These are phyloP conservation scores for Callyntrura guangdongensis DNA, from an alignment of 2,888 invertebrate species.

Conservation along the genomic window DNA sequence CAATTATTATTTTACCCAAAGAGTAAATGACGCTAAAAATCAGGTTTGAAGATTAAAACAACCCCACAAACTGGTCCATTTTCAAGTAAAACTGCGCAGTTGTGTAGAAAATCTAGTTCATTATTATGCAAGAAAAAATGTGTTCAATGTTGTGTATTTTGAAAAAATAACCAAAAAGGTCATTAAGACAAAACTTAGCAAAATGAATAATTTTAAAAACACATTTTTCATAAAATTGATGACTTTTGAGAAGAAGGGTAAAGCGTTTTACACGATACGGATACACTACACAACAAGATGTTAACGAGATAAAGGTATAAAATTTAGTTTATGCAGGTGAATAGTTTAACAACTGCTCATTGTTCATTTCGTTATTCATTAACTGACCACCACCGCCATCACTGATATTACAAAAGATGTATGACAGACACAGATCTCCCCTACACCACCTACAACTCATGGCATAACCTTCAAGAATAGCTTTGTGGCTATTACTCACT, in stretches of 20 bases:
- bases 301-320: not conserved
- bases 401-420: not conserved
- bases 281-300: too few species aligned
- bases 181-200: not conserved
- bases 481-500: too few species aligned
- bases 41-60: not conserved
- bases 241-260: constrained; percentile 45
- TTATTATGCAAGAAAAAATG: constrained; percentile 45
- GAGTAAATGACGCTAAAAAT: not conserved
- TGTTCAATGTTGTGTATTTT: constrained; percentile 26
- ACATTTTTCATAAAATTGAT: constrained; percentile 56
- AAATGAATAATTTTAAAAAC: constrained; percentile 19
- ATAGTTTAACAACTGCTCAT: not conserved
- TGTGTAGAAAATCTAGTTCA: too few species aligned
- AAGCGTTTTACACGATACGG: too few species aligned
- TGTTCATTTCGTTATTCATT: not conserved
- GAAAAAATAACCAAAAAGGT: not conserved
- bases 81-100: too few species aligned
- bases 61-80: not conserved
- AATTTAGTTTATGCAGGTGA: not conserved
- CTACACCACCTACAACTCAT: not conserved
- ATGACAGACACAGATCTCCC: not conserved
- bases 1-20: not conserved
- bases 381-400: not conserved
- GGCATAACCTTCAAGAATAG: too few species aligned